A percentile compares a stretch with the other conserved stretches of the same genome.
Conservation (phyloP, 2,113 vertebrate genomes). For the Paramormyrops kingsleyae region DNA sequence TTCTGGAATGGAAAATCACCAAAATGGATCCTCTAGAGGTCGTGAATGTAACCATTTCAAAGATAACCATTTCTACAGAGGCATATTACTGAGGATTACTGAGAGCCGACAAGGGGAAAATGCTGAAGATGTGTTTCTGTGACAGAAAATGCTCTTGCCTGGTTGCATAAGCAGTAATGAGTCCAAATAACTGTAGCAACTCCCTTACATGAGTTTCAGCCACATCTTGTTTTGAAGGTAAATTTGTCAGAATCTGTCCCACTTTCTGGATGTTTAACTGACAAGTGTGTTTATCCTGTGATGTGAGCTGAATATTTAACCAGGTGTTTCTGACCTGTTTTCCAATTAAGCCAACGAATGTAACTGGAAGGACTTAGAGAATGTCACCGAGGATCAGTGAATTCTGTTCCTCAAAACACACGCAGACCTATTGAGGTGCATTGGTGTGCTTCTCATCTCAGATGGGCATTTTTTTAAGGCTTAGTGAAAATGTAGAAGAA, state of each 20-base stretch:
- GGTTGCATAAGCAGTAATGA: background rate
- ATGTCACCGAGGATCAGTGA: slow-evolving; percentile 27
- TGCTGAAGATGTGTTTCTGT: background rate
- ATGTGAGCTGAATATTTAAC: background rate
- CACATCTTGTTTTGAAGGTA: background rate
- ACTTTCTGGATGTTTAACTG: background rate
- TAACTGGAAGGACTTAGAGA: slow-evolving; percentile 54
- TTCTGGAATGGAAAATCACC: background rate
- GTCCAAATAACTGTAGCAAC: background rate
- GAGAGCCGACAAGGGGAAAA: background rate
- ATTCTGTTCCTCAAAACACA: slow-evolving; percentile 21
- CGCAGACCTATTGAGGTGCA: background rate
- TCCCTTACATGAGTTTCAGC: background rate
- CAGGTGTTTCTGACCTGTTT: background rate
- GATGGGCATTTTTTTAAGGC: background rate
- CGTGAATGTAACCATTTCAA: background rate
- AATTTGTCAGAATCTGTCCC: background rate
- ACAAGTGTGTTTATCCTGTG: background rate
- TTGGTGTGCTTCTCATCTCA: background rate
- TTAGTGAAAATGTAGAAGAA: background rate
- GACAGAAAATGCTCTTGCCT: slow-evolving; percentile 1
- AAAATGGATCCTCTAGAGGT: background rate
- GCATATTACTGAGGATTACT: background rate
- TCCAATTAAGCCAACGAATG: background rate
- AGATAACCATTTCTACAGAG: background rate